phyloP scores from a whole-genome alignment of 2,888 invertebrate genomes.

The Lasioglossum calceatum region DNA sequence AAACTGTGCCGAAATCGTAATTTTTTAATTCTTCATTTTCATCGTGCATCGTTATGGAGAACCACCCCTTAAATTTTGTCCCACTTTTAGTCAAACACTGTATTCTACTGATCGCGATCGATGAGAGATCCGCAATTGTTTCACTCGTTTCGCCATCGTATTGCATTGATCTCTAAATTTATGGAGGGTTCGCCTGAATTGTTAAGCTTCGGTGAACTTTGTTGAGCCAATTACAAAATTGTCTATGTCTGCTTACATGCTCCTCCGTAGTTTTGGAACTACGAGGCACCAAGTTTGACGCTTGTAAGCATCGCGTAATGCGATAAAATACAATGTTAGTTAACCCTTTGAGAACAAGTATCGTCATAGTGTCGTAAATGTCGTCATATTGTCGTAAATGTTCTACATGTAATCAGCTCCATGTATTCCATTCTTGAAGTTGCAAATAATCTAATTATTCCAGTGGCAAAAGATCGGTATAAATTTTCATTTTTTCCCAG shows the following conservation, averaged over 20 bases:
- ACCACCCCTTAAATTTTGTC: too few species aligned
- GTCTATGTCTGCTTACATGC: background rate
- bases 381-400: background rate
- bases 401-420: background rate
- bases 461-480: too few species aligned
- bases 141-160: background rate
- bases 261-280: background rate
- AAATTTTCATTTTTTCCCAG: too few species aligned
- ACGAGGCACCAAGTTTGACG: background rate
- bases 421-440: too few species aligned
- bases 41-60: too few species aligned
- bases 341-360: constrained; percentile 1
- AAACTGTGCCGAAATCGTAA: too few species aligned
- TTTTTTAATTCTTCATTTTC: too few species aligned
- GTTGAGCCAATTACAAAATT: background rate
- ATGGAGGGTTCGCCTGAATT: background rate
- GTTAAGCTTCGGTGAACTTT: background rate
- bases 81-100: too few species aligned
- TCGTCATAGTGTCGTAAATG: background rate
- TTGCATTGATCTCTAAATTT: background rate
- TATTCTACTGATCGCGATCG: too few species aligned
- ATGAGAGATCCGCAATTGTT: too few species aligned
- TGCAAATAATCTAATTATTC: too few species aligned
- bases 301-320: background rate
- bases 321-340: background rate